Percentiles rank a stretch among this genome's conserved stretches.
These are phyloP conservation scores for Drepana arcuata DNA, from an alignment of 1,140 invertebrate genomes.

Conservation along the genomic window DNA sequence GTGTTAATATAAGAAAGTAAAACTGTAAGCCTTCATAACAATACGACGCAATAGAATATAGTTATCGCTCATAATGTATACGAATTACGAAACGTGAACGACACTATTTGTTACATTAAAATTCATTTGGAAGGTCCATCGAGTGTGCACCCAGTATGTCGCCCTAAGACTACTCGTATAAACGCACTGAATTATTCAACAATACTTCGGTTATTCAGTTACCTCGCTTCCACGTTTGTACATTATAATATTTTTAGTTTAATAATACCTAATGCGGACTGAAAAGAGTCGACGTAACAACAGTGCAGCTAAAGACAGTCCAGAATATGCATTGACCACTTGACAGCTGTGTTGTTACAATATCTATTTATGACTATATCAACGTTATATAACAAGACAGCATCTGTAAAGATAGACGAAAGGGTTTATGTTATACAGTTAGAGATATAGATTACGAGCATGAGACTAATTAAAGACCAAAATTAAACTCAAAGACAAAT, in stretches of 20 bases:
- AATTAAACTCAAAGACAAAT: too few relatives aligned
- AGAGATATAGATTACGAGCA: too few relatives aligned
- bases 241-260: constrained; percentile 22
- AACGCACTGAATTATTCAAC: constrained; percentile 47
- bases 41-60: neutral
- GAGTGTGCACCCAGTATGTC: constrained; percentile 29
- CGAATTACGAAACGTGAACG: neutral
- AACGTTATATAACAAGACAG: neutral
- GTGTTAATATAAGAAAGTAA: neutral
- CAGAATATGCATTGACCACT: neutral
- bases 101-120: constrained; percentile 18
- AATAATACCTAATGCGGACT: neutral
- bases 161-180: constrained; percentile 22
- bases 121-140: constrained; percentile 33
- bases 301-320: neutral
- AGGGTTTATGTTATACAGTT: too few relatives aligned
- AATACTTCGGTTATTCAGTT: constrained; percentile 26
- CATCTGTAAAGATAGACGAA: neutral
- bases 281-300: too few relatives aligned
- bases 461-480: too few relatives aligned
- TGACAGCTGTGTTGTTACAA: neutral
- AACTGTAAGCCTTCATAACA: neutral
- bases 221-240: constrained; percentile 30
- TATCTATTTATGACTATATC: neutral
- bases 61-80: too few relatives aligned